Evolutionary conservation across 2,113 vertebrate species (phyloP).

Genomic region (Melospiza melodia): DNA sequence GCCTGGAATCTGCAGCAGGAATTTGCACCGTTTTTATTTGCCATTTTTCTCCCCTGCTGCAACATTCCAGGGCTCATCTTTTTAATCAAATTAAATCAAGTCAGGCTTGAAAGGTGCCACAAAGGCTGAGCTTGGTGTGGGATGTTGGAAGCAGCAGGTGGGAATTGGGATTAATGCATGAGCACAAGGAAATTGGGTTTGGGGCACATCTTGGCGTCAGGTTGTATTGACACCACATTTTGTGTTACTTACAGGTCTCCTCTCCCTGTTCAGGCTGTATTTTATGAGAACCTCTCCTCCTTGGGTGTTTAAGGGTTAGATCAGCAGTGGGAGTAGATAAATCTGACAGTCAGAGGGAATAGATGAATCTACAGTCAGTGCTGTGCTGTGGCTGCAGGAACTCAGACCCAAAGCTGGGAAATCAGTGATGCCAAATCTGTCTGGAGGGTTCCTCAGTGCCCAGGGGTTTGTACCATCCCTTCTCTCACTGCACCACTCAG

Average conservation of each 20-base stretch:
- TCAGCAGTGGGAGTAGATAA: neutral
- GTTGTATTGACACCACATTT: neutral
- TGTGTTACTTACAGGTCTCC: neutral
- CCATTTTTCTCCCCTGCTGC: neutral
- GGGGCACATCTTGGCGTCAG: fast-evolving
- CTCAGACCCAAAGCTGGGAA: neutral
- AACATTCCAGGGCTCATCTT: neutral
- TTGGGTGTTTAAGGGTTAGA: neutral
- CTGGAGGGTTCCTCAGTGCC: neutral
- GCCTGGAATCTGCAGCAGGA: neutral
- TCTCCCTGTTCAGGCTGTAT: neutral
- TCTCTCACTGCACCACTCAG: neutral
- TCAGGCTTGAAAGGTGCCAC: slow-evolving; percentile 6
- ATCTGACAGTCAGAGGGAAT: neutral
- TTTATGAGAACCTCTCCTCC: neutral
- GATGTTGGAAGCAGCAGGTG: neutral
- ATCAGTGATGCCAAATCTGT: neutral
- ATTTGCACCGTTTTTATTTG: fast-evolving
- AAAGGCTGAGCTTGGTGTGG: neutral
- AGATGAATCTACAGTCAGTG: neutral
- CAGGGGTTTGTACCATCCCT: fast-evolving
- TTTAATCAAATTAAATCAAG: neutral
- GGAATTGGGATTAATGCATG: neutral
- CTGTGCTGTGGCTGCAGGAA: neutral
- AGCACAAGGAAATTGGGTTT: neutral